Base-by-base conservation (phyloP, 2,113 vertebrate species). In the Toxostoma redivivum region DNA sequence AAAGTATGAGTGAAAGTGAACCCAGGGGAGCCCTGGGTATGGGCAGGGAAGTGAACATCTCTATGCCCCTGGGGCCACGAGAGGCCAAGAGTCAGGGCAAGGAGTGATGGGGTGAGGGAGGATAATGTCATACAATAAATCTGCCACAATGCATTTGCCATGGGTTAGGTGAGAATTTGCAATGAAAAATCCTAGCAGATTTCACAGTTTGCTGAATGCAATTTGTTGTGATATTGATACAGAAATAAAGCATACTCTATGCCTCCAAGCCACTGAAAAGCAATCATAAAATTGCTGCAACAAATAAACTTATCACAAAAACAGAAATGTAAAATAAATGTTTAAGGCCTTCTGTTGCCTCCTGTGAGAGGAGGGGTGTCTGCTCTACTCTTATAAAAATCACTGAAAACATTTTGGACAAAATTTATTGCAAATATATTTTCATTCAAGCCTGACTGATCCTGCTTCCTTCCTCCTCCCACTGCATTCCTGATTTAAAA, bases 291-390 rank as follows among this genome's bases (percentile, higher is more conserved):
- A 85, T 85, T 86, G 50, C 57, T 20, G n/a, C 53, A 58, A 31
- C 27, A n/a, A 65, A 35, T 79, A 82, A 72, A 37, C 23, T 15
- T 30, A 69, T 12, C 79, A 82, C 53, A 82, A 37, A 80, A 94
- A 81, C 19, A 88, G 77, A 87, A 95, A 69, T 19, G 24, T 50
- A 47, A 90, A 92, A 50, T 62, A 54, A 85, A 74, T 33, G 71
- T 86, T 89, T 57, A 83, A 86, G 70, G 33, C 37, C 45, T 82
- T 4, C 0, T 71, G 22, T 74, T 84, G 40, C 16, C 50, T 23
- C 28, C 11, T 24, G 16, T 77, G 45, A 89, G 38, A 81, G 40
- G 12, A 76, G 25, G 8, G 17, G 10, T 5, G 2, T 48, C 56
- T 57, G 22, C 38, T 84, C 53, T 86, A 28, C 14, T 88, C 48